Base-by-base conservation (phyloP, 2,888 invertebrate genomes). In the Pristionchus exspectatus region DNA sequence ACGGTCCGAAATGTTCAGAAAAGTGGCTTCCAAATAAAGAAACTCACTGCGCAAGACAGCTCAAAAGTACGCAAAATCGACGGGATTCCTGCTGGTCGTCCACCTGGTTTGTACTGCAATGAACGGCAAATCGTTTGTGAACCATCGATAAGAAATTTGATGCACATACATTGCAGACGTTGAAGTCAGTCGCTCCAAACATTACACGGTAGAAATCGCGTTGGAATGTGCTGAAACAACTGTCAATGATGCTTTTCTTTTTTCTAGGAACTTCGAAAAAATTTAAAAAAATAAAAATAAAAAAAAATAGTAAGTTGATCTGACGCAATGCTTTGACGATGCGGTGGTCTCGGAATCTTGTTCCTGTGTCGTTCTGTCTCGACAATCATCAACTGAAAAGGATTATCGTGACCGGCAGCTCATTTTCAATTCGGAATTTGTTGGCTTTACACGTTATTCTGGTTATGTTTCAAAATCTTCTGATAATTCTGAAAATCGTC, bases 51-150 rank as follows among this genome's bases (percentile, higher is more conserved):
- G 21, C 59, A 85, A 9, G 84, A 85, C 84, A 85, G 24, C 59
- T 85, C 84, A 30, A 85, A 33, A 0, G 84, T 59, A 21, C 84
- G 56, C 21, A 85, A 59, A 85, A 85, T 85, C 7, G 84, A 85
- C 2, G 84, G 84, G 24, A 85, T 33, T 18, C 84, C 84, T 1
- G 0, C 10, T 1, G 84, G 84, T 2, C 84, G 84, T 14, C 84
- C 84, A 2, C 84, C 84, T 9, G n/a, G 50, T 38, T 85, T 30
- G 50, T 85, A 85, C 84, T 85, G 59, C 21, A 59, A 85, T 59
- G 38, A 5, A 44, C 14, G n/a, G 54, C 44, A 77, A 77, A 38
- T 44, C 44, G 12, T 50, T 50, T 9, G 44, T 50, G 10, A 50
- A 50, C 9, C 44, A 50, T 44, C 21, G 21, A 77, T 18, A 18